Evolutionary conservation across 2,113 vertebrate genomes (phyloP).

Genomic region (Ciconia stormi): DNA sequence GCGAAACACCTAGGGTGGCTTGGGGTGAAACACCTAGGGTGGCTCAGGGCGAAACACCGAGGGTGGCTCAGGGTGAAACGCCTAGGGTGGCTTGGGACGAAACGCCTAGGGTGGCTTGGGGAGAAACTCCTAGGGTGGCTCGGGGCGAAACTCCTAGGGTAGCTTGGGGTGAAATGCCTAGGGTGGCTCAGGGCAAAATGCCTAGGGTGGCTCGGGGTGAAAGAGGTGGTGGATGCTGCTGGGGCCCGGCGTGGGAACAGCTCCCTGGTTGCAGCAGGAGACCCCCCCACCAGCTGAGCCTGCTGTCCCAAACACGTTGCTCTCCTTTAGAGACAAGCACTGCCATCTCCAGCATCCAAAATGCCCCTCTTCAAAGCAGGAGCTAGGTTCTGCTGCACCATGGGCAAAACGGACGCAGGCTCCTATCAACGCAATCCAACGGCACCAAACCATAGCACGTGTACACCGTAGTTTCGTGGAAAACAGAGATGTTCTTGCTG

Average conservation of each 20-base stretch:
- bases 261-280: background rate
- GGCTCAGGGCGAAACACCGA: background rate
- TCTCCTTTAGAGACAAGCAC: background rate
- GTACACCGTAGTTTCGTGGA: background rate
- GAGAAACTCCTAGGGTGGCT: no score
- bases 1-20: accelerated
- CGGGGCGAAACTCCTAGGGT: no score
- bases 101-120: background rate
- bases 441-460: accelerated
- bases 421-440: accelerated
- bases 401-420: accelerated
- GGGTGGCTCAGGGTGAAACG: no score
- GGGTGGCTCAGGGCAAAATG: background rate
- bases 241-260: background rate
- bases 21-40: background rate
- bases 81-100: accelerated
- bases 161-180: accelerated
- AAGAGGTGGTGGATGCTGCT: no score
- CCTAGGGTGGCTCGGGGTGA: background rate
- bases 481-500: background rate
- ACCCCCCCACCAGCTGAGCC: background rate
- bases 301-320: background rate
- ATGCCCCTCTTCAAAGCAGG: background rate
- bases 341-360: background rate
- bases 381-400: background rate